Conservation (phyloP, 1,140 invertebrate genomes). For the Eciton burchellii region DNA sequence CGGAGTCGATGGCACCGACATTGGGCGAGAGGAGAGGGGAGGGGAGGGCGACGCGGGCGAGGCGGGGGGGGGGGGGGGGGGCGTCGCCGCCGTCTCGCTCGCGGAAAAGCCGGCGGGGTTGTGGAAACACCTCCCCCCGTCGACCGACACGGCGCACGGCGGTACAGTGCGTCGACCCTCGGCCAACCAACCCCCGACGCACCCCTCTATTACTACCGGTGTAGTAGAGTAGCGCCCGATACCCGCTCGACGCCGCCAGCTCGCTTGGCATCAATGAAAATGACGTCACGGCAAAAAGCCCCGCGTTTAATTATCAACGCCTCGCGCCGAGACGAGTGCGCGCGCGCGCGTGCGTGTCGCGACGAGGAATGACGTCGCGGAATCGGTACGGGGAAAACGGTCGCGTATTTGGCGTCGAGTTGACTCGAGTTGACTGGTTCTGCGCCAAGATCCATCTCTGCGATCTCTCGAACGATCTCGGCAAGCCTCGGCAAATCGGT, state of each 20-base stretch:
- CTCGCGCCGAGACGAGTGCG: constrained; percentile 64
- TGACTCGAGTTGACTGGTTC: neutral
- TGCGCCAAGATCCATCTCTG: neutral
- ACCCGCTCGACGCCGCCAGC: constrained; percentile 54
- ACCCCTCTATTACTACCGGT: constrained; percentile 57
- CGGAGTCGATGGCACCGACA: constrained; percentile 51
- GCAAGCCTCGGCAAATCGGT: too few relatives aligned
- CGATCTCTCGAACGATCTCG: too few relatives aligned
- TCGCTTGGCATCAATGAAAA: constrained; percentile 84
- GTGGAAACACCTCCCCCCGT: constrained; percentile 55
- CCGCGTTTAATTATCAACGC: constrained; percentile 82
- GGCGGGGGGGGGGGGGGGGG: neutral
- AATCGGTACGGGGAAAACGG: constrained; percentile 7
- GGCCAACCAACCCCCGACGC: constrained; percentile 67
- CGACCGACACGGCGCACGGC: constrained; percentile 50
- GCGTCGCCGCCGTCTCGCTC: constrained; percentile 46
- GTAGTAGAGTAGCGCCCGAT: constrained; percentile 56
- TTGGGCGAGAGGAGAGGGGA: neutral
- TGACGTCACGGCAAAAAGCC: constrained; percentile 84
- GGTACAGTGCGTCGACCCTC: constrained; percentile 73
- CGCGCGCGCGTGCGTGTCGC: neutral
- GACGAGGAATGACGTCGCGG: constrained; percentile 22
- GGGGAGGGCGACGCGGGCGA: neutral
- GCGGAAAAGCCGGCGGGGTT: constrained; percentile 68
- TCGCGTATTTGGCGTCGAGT: neutral